Base-by-base conservation (phyloP, 1,140 invertebrate species). In the Orius insidiosus region DNA sequence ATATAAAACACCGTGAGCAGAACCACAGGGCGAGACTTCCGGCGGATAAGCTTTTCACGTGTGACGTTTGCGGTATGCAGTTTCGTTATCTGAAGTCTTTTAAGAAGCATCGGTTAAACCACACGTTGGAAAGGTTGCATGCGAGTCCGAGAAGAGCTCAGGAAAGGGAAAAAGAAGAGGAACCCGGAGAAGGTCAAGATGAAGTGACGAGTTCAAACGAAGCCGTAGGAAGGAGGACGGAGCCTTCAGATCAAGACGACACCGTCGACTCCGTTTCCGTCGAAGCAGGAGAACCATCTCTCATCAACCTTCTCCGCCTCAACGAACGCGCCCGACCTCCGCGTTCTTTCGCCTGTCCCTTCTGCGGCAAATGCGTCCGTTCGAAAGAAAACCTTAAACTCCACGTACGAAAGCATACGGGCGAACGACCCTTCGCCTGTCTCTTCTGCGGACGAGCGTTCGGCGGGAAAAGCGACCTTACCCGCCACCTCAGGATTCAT, bases 51-150 rank as follows among this genome's bases (percentile, higher is more conserved):
- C 69, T 86, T 1, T 89, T 87, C 63, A 85, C 83, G 14, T 89
- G 84, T 58, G 83, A 86, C 55, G 81, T 86, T 1, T 88, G 83
- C 62, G 83, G 83, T 15, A 86, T 86, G 83, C 83, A 86, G 60
- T 88, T 88, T 59, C 69, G 80, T 19, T 86, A 85, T 59, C 68
- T 87, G 14, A 87, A 87, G 58, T 87, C 83, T 0, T 88, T 88
- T 60, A 85, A 86, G 60, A 87, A 88, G 61, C 85, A 87, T 57
- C 70, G 84, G 9, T 66, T 87, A 14, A 89, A 89, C 57, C 85
- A 89, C 57, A 80, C 83, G 1, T 58, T 86, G 2, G 83, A 86
- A 57, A 72, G 80, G 42, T 64, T 85, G 8, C 83, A 85, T 34
- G 46, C 42, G 39, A 47, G 34, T 5, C 47, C 42, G 32, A 47